Conservation (phyloP, 2,113 vertebrate genomes). For the Siniperca knerii region DNA sequence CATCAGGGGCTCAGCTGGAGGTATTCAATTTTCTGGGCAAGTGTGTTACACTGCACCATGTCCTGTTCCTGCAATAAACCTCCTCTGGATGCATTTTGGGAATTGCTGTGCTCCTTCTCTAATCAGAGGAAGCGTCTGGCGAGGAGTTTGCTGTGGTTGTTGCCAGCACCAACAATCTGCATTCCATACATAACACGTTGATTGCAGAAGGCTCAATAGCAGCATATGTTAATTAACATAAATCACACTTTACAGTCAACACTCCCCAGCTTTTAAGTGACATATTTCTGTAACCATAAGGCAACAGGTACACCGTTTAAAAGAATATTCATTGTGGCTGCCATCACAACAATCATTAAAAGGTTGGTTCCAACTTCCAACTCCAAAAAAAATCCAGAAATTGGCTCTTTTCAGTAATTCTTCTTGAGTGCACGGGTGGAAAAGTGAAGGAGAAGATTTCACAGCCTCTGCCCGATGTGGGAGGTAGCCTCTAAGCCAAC, state of each 20-base stretch:
- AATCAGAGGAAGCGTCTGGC: slow-evolving; percentile 27
- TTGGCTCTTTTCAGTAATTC: neutral
- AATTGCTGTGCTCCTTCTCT: slow-evolving; percentile 18
- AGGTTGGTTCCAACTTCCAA: neutral
- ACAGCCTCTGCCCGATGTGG: slow-evolving; percentile 12
- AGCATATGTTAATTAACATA: slow-evolving; percentile 7
- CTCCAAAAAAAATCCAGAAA: neutral
- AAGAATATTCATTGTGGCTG: neutral
- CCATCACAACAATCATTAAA: neutral
- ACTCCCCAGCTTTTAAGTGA: neutral
- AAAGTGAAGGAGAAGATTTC: slow-evolving; percentile 7
- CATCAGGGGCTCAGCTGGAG: slow-evolving; percentile 62
- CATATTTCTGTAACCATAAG: slow-evolving; percentile 13
- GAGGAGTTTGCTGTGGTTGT: slow-evolving; percentile 3
- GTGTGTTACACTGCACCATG: slow-evolving; percentile 26
- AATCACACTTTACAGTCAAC: slow-evolving; percentile 7
- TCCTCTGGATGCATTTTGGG: slow-evolving; percentile 33
- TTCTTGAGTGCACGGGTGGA: neutral
- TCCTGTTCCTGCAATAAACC: slow-evolving; percentile 32
- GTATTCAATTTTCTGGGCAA: slow-evolving; percentile 41
- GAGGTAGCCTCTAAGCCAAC: slow-evolving; percentile 11
- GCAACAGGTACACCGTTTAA: neutral
- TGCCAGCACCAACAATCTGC: slow-evolving; percentile 27
- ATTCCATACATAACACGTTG: neutral
- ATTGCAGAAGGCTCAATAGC: slow-evolving; percentile 20